Percentiles rank a stretch among this genome's conserved stretches.
phyloP scores from a whole-genome alignment of 2,888 invertebrate genomes.

The Apamea sordens region DNA sequence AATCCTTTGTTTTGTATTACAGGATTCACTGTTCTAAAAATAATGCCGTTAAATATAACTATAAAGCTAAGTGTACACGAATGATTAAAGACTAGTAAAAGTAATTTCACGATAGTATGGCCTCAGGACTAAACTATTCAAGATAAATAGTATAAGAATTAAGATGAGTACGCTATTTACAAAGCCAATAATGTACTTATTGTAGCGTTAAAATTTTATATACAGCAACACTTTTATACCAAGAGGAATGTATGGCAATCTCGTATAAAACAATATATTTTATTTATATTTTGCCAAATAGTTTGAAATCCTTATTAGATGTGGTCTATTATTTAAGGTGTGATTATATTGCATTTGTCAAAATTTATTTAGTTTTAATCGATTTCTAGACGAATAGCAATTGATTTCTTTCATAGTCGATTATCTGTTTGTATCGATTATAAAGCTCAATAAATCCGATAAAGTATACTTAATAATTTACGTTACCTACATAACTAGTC shows the following conservation, averaged over 20 bases:
- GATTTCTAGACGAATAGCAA: background rate
- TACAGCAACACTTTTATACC: slow-evolving; percentile 70
- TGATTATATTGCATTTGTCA: slow-evolving; percentile 27
- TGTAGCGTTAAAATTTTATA: slow-evolving; percentile 67
- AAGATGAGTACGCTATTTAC: slow-evolving; percentile 66
- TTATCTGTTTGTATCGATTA: background rate
- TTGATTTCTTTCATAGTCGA: background rate
- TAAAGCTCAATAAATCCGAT: background rate
- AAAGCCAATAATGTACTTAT: slow-evolving; percentile 62
- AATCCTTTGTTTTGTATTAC: slow-evolving; percentile 10
- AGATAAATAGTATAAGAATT: slow-evolving; percentile 58
- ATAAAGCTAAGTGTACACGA: slow-evolving; percentile 47
- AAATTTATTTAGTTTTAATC: slow-evolving; percentile 14
- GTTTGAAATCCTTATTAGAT: background rate
- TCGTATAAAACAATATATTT: slow-evolving; percentile 22
- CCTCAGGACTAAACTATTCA: slow-evolving; percentile 74
- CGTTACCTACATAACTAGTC: slow-evolving; percentile 4
- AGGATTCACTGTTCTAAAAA: slow-evolving; percentile 9
- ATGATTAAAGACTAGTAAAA: slow-evolving; percentile 75
- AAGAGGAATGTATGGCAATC: slow-evolving; percentile 72
- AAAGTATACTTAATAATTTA: slow-evolving; percentile 4
- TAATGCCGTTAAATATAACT: slow-evolving; percentile 31
- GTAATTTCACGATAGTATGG: slow-evolving; percentile 81
- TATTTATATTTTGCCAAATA: slow-evolving; percentile 4
- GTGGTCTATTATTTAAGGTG: background rate